Evolutionary conservation across 2,888 invertebrate species (phyloP).

Genomic region (Tetranychus piercei): DNA sequence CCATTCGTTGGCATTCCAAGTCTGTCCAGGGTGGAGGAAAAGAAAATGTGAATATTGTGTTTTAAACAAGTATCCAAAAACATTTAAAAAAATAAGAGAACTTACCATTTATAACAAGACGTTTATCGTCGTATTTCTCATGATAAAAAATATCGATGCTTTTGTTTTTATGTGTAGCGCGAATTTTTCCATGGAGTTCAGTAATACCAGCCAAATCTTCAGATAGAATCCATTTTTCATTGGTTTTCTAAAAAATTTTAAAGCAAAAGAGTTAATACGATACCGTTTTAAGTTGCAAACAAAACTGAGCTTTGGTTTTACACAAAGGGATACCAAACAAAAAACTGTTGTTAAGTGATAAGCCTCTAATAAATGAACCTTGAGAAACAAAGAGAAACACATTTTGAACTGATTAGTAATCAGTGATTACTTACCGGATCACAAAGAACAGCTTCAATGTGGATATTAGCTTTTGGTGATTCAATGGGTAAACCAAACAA

Average conservation of each 20-base stretch:
- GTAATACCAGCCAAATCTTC: neutral
- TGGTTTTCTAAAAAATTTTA: neutral
- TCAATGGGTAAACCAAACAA: neutral
- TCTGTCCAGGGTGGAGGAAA: neutral
- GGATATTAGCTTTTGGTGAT: neutral
- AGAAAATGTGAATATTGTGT: too few species aligned
- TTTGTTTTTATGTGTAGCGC: neutral
- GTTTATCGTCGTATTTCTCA: neutral
- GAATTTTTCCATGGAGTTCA: neutral
- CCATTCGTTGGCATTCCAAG: neutral
- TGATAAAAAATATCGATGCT: neutral
- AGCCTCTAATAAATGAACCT: neutral
- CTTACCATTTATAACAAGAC: neutral
- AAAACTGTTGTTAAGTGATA: neutral
- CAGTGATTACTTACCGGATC: neutral
- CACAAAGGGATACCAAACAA: too few species aligned
- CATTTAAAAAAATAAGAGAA: neutral
- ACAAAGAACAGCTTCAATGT: neutral
- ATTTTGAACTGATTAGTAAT: neutral
- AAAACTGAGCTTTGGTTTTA: too few species aligned
- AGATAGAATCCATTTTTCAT: neutral
- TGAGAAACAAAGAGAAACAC: neutral
- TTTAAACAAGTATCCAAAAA: neutral
- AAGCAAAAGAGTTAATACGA: neutral
- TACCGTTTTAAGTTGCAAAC: neutral